Conservation (phyloP, 2,113 vertebrate species). For the Takifugu flavidus region DNA sequence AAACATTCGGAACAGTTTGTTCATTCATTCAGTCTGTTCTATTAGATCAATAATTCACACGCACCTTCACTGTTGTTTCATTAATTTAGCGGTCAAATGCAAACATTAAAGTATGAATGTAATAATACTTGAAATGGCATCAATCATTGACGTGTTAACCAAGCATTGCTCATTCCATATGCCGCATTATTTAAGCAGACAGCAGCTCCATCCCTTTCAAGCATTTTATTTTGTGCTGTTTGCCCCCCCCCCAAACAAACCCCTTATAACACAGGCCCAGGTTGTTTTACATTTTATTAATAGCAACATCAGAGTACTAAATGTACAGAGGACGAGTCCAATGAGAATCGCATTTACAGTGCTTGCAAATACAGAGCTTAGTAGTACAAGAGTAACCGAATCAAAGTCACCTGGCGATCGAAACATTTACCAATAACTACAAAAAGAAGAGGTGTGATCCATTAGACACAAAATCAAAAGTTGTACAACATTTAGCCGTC, state of each 20-base stretch:
- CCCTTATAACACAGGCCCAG: slow-evolving; percentile 34
- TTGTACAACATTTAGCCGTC: slow-evolving; percentile 71
- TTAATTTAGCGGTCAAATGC: no score
- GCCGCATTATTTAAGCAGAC: not conserved
- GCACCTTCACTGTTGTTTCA: no score
- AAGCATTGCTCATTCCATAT: slow-evolving; percentile 1
- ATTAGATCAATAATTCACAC: no score
- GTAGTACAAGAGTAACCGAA: slow-evolving; percentile 85
- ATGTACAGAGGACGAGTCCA: slow-evolving; percentile 84
- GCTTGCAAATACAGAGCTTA: slow-evolving; percentile 87
- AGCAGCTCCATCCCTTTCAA: slow-evolving; percentile 19
- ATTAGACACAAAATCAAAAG: slow-evolving; percentile 73
- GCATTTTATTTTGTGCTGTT: no score
- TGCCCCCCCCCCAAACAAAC: no score
- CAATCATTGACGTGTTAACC: slow-evolving; percentile 13
- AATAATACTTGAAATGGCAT: not conserved
- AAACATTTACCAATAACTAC: slow-evolving; percentile 75
- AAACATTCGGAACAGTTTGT: no score
- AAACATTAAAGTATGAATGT: no score
- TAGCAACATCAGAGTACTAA: slow-evolving; percentile 93
- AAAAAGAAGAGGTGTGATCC: slow-evolving; percentile 74
- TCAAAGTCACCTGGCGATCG: slow-evolving; percentile 79
- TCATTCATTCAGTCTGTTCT: no score
- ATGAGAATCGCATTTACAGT: slow-evolving; percentile 87
- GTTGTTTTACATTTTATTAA: slow-evolving; percentile 84